Percentiles rank a stretch among this genome's conserved stretches.
phyloP scores from a whole-genome alignment of 2,797 vertebrate genomes.

The Etheostoma perlongum region DNA sequence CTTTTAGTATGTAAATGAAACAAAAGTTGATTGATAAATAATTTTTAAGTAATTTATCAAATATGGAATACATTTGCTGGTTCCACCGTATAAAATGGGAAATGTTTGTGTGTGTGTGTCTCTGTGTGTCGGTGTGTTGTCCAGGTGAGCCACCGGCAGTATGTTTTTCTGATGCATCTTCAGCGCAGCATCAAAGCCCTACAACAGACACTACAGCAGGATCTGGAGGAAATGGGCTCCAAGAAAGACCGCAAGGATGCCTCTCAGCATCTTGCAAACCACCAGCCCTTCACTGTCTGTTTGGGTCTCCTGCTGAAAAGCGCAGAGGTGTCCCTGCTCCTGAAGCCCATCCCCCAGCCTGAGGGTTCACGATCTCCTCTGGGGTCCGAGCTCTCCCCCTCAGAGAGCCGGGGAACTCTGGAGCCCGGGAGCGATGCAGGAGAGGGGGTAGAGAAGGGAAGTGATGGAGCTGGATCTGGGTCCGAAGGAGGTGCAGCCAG shows the following conservation, averaged over 20 bases:
- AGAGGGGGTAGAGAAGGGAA: conserved; percentile 62
- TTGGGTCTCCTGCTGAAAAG: conserved; percentile 92
- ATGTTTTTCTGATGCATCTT: conserved; percentile 92
- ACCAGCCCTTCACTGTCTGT: conserved; percentile 85
- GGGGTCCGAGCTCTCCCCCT: conserved; percentile 86
- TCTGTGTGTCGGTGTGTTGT: conserved; percentile 22
- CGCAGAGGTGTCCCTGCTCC: conserved; percentile 92
- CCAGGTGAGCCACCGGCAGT: conserved; percentile 95
- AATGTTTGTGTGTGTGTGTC: conserved; percentile 1
- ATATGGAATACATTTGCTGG: neutral
- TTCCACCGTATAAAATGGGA: neutral
- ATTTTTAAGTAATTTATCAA: neutral
- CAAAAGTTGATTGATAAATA: neutral
- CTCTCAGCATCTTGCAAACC: conserved; percentile 43
- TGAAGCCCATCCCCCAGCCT: conserved; percentile 89
- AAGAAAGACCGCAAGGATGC: conserved; percentile 72
- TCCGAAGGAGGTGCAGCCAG: conserved; percentile 45
- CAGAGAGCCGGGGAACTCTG: conserved; percentile 86
- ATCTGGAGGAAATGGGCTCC: conserved; percentile 87
- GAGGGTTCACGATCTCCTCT: conserved; percentile 79
- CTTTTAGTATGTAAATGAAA: neutral
- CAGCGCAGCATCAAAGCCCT: conserved; percentile 93
- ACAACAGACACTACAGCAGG: conserved; percentile 92
- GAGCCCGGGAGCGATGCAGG: conserved; percentile 79
- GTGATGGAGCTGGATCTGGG: conserved; percentile 38